Percentiles rank a stretch among this genome's conserved stretches.
These are phyloP conservation scores for Lycodopsis pacificus DNA, from an alignment of 2,797 vertebrate species.

Conservation along the genomic window DNA sequence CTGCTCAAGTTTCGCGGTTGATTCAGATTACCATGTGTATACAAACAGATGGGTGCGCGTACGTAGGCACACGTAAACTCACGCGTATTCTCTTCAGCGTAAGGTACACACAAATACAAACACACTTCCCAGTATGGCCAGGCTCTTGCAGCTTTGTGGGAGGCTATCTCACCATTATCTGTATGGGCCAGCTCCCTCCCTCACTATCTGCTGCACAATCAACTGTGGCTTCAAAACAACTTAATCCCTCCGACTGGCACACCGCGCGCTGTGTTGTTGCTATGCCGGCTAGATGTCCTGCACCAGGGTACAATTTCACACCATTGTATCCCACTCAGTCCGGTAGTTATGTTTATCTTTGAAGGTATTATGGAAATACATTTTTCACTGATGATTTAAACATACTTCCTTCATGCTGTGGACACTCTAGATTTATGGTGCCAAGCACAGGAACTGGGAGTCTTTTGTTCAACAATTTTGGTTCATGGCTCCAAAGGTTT, in stretches of 20 bases:
- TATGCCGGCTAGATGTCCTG: conserved; percentile 72
- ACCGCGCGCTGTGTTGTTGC: conserved; percentile 70
- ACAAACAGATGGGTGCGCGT: conserved; percentile 69
- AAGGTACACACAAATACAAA: conserved; percentile 5
- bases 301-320: conserved; percentile 79
- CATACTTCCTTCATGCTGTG: conserved; percentile 60
- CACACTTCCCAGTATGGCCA: conserved; percentile 40
- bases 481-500: conserved; percentile 45
- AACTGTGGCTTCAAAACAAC: conserved; percentile 74
- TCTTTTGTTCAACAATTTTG: conserved; percentile 67
- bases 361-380: conserved; percentile 62
- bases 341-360: conserved; percentile 73
- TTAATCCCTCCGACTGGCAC: conserved; percentile 75
- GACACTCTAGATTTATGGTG: conserved; percentile 55
- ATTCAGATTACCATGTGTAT: conserved; percentile 82
- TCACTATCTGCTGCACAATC: conserved; percentile 73
- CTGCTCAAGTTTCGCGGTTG: conserved; percentile 77
- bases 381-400: conserved; percentile 71
- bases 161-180: conserved; percentile 69
- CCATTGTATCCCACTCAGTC: conserved; percentile 71
- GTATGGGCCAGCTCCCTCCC: conserved; percentile 40
- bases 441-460: conserved; percentile 55
- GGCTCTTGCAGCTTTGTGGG: conserved; percentile 56
- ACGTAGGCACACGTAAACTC: conserved; percentile 44
- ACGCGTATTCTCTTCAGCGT: conserved; percentile 13